Base-by-base conservation (phyloP, 2,113 vertebrate species). In the Ptychochromis oligacanthus region DNA sequence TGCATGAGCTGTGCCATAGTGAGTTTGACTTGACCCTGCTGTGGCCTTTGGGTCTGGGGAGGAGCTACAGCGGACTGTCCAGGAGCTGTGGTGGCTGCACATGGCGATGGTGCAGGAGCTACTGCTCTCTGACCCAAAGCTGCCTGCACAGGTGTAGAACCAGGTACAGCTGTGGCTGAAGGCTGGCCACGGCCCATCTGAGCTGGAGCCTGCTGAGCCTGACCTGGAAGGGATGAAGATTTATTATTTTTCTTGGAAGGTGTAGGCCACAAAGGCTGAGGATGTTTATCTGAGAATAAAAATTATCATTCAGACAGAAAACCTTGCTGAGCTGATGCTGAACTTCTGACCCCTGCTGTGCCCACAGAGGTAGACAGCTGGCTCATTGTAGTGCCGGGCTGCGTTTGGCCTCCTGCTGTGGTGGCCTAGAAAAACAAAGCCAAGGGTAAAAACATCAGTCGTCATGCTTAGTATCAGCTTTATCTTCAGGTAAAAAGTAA, bases 1-100 rank as follows among this genome's bases (percentile, higher is more conserved):
- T 99, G 98, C 0, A 97, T 97, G 80, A 99, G 97, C 62, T 99
- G 99, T 14, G 98, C 98, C 97, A 99, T 97, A 3, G 99, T 99
- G 31, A 99, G 97, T 79, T 99, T 99, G 79, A 99, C 99, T 85
- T 99, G 98, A 24, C 99, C 98, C 93, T 99, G 99, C 79, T 98
- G 98, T 0, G 98, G 97, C 6, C 97, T 96, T 76, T 93, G 86
- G 31, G 92, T 56, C 91, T 90, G 78, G 77, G 92, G 0, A 49
- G 92, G 46, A 8, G 93, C 91, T 34, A 36, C 84, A 34, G 92
- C 90, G 9, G 96, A 14, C 1, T 92, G 94, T 15, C 85, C 90
- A 8, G 93, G 81, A 70, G 88, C 83, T 3, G 88, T 8, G n/a
- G 78, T 15, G 49, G 57, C 34, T 11, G 95, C 92, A 1, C 95